Conservation (phyloP, 2,888 invertebrate genomes). For the Drosophila suboccidentalis region DNA sequence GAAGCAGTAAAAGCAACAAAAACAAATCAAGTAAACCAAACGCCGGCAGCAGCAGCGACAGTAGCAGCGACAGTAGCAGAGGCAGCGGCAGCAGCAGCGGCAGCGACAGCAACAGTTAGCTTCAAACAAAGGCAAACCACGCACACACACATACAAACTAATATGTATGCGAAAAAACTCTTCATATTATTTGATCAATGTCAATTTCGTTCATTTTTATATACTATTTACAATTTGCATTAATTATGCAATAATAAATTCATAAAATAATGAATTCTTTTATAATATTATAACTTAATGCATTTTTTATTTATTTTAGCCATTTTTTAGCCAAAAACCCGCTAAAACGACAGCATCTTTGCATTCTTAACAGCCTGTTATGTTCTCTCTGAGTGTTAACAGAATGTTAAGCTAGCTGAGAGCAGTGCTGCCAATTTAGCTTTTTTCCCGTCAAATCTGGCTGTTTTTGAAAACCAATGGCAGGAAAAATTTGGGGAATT, state of each 20-base stretch:
- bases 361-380: constrained; percentile 29
- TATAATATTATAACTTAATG: neutral
- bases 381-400: constrained; percentile 16
- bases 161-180: too few relatives aligned
- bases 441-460: too few relatives aligned
- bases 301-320: neutral
- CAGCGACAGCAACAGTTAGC: constrained; percentile 47
- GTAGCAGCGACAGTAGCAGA: constrained; percentile 6
- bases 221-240: neutral
- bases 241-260: neutral
- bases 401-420: constrained; percentile 30
- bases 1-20: constrained; percentile 44
- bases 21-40: constrained; percentile 41
- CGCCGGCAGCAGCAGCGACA: constrained; percentile 33
- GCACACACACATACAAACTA: neutral
- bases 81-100: constrained; percentile 1
- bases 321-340: constrained; percentile 14
- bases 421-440: too few relatives aligned
- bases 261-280: neutral
- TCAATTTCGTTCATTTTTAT: neutral
- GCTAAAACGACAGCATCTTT: constrained; percentile 28
- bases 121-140: constrained; percentile 5
- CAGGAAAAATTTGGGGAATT: too few relatives aligned
- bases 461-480: too few relatives aligned
- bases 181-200: neutral